Evolutionary conservation across 2,888 invertebrate genomes (phyloP).

Genomic region (Napeogenes sylphis): DNA sequence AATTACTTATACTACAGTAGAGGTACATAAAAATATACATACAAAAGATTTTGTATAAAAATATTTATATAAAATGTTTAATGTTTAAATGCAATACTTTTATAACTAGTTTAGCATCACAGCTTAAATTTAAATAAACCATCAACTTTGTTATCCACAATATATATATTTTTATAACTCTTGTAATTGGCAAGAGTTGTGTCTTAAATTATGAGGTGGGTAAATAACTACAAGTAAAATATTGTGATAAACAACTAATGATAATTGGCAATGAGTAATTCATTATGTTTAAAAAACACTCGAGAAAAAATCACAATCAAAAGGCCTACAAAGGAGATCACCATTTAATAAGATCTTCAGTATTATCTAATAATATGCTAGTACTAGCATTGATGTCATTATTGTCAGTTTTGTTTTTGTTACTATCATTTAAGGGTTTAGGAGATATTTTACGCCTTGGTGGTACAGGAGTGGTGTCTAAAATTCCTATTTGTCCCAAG

Average conservation of each 20-base stretch:
- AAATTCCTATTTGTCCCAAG: conserved; percentile 53
- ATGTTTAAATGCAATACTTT: conserved; percentile 5
- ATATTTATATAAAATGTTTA: conserved; percentile 1
- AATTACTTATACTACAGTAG: not conserved
- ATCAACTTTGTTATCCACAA: not conserved
- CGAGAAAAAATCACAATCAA: not conserved
- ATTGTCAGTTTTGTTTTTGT: conserved; percentile 35
- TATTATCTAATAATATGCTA: conserved; percentile 35
- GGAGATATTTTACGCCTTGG: conserved; percentile 66
- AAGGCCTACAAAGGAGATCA: conserved; percentile 33
- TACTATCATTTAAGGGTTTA: conserved; percentile 36
- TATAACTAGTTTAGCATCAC: conserved; percentile 5
- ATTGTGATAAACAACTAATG: not conserved
- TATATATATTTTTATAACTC: not conserved
- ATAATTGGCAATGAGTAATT: not conserved
- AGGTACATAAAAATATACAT: conserved; percentile 3
- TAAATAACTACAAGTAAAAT: not conserved
- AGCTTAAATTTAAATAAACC: conserved; percentile 1
- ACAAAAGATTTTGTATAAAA: conserved; percentile 2
- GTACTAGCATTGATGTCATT: conserved; percentile 30
- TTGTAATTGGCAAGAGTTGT: not conserved
- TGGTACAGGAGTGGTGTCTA: conserved; percentile 59
- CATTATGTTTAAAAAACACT: not conserved
- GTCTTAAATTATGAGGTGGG: conserved; percentile 4
- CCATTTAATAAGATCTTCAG: conserved; percentile 69